Base-by-base conservation (phyloP, 2,113 vertebrate species). In the Silurus asotus region DNA sequence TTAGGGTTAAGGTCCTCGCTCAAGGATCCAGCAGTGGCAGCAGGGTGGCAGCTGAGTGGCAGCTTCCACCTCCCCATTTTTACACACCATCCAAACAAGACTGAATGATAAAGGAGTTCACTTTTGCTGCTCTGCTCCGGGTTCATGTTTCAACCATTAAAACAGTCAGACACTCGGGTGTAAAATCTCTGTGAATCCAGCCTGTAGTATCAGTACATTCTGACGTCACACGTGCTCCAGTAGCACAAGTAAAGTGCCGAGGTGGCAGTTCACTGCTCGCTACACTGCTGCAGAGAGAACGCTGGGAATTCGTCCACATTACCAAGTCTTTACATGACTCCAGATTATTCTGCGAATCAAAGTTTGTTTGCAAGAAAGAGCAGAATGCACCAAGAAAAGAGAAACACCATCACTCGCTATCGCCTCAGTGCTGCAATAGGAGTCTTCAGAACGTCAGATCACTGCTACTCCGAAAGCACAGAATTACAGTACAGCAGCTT, bases 291-390 rank as follows among this genome's bases (percentile, higher is more conserved):
- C 53, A 72, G 49, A 49, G 72, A 84, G 83, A 53, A 4, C 8
- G 55, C 25, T 78, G 59, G 19, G 69, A 64, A 84, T 87, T 61
- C 81, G 69, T 84, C 61, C 61, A 59, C 61, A 83, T 87, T 86
- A 81, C 82, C 79, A 78, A 37, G 75, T 64, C 61, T 83, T 87
- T 83, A 82, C 78, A 72, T 17, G 74, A 25, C 61, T 76, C 70
- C 53, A 58, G 45, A 37, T 58, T 84, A 72, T 70, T 55, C 59
- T 56, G 61, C 51, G 25, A 61, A 67, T 77, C 74, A 20, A 77
- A 48, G 75, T 77, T 59, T 81, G 85, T 86, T 86, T 86, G 72
- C 59, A 10, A 45, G 78, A 8, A 80, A 83, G 28, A 61, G 53
- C 23, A 17, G 76, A 6, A 37, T 58, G 69, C 11, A 48, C 28